Evolutionary conservation across 2,797 vertebrate species (phyloP).

Genomic region (Chiloscyllium punctatum): DNA sequence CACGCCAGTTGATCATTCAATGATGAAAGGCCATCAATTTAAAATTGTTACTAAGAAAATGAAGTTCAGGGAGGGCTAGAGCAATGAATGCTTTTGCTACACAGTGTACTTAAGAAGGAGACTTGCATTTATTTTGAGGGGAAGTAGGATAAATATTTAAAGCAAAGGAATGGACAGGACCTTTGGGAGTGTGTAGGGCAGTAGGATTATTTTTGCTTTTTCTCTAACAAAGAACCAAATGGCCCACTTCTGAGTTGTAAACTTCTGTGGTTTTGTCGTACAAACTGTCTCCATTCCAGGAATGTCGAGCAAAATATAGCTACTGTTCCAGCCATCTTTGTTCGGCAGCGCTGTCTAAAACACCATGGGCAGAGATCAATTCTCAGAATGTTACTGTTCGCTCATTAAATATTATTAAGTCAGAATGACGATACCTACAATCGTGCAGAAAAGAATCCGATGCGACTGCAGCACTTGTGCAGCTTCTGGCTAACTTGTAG

Average conservation of each 20-base stretch:
- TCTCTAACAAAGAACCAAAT: neutral
- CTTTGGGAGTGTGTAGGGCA: neutral
- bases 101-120: neutral
- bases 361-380: neutral
- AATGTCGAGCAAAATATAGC: neutral
- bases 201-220: neutral
- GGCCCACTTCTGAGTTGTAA: neutral
- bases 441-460: neutral
- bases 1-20: neutral
- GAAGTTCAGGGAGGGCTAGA: neutral
- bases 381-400: neutral
- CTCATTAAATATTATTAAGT: neutral
- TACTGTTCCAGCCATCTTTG: neutral
- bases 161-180: neutral
- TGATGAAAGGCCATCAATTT: neutral
- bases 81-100: neutral
- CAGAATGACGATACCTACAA: neutral
- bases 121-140: neutral
- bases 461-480: neutral
- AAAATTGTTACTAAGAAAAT: neutral
- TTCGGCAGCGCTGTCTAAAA: neutral
- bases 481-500: neutral
- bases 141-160: neutral
- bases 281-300: neutral
- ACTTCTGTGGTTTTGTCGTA: neutral